Evolutionary conservation across 2,113 vertebrate genomes (phyloP), one percentile per base, ranked within the genome.

Genomic region (Corythoichthys intestinalis): DNA sequence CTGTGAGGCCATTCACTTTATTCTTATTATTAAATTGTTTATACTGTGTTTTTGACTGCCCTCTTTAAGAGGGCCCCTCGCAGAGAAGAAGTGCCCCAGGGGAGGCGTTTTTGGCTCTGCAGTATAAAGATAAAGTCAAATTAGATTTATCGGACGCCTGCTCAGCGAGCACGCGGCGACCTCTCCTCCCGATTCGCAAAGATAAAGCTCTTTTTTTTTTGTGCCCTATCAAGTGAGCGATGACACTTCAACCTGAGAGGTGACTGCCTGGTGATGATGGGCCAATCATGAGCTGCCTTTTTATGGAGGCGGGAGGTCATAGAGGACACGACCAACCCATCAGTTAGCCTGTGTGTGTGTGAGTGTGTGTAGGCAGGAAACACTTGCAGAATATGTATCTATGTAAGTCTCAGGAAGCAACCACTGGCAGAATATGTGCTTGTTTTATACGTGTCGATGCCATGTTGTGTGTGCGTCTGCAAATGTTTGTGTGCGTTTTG

Each of bases 111-210:
- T 17, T 3, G 39, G 65, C 35, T 76, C 74, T 72, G 76, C 59
- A n/a, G 63, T 52, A 64, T 57, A 69, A 74, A 71, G 73, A 88
- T 75, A 67, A 68, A 78, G 79, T 85, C 81, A 69, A 65, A 75
- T 78, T 69, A 34, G 5, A 64, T 64, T 82, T 71, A 76, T 66
- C 37, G 58, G 58, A 65, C 50, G 62, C 65, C 41, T 67, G 38
- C 46, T 44, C 15, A 46, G 39, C 2, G 0, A 57, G 67, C 35
- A 12, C 6, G 50, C 50, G 1, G 50, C 17, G 17, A 53, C 50
- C 17, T 53, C 50, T 53, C 50, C 50, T 53, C 50, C 9, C 50
- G 50, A 53, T 53, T n/a, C 50, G 9, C 9, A n/a, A 53, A 53
- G 50, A 53, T 53, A 53, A 53, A 53, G 63, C 65, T 47, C 38